phyloP scores from a whole-genome alignment of 2,113 vertebrate species.

The Apeltes quadracus region DNA sequence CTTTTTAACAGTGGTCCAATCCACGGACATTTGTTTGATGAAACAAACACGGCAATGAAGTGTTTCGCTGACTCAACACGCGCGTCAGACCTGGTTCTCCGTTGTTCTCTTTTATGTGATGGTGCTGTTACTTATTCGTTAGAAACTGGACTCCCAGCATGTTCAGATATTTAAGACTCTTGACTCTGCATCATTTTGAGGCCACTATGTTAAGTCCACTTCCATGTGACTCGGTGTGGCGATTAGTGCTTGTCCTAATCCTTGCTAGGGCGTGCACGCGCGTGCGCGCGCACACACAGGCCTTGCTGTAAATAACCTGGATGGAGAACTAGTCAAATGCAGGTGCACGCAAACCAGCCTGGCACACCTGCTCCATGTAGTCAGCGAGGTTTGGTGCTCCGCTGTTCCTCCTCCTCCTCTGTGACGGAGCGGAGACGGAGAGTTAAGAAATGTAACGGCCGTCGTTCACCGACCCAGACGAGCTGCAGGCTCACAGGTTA shows the following conservation, averaged over 20 bases:
- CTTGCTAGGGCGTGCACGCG: constrained; percentile 35
- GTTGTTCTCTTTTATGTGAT: background rate
- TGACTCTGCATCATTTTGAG: constrained; percentile 30
- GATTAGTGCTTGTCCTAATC: constrained; percentile 56
- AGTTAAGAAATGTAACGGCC: background rate
- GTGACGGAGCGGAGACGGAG: background rate
- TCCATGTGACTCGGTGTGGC: constrained; percentile 32
- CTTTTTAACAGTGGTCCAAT: constrained; percentile 3
- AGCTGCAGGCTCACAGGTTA: constrained; percentile 1
- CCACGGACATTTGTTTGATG: constrained; percentile 8
- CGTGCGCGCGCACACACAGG: background rate
- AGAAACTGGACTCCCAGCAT: background rate
- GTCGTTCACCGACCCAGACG: background rate
- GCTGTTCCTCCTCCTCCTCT: background rate
- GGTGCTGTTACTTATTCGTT: background rate
- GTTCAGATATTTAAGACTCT: constrained; percentile 18
- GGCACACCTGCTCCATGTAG: background rate
- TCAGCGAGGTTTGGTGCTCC: background rate
- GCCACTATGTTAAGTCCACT: constrained; percentile 19
- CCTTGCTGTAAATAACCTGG: constrained; percentile 54
- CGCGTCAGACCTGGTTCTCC: background rate
- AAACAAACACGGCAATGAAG: background rate
- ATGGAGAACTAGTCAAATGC: constrained; percentile 21
- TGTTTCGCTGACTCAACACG: constrained; percentile 9
- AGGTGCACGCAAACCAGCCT: constrained; percentile 21